A percentile compares a stretch with the other conserved stretches of the same genome.
These are phyloP conservation scores for Diachasma alloeum DNA, from an alignment of 1,140 invertebrate genomes.

Conservation along the genomic window DNA sequence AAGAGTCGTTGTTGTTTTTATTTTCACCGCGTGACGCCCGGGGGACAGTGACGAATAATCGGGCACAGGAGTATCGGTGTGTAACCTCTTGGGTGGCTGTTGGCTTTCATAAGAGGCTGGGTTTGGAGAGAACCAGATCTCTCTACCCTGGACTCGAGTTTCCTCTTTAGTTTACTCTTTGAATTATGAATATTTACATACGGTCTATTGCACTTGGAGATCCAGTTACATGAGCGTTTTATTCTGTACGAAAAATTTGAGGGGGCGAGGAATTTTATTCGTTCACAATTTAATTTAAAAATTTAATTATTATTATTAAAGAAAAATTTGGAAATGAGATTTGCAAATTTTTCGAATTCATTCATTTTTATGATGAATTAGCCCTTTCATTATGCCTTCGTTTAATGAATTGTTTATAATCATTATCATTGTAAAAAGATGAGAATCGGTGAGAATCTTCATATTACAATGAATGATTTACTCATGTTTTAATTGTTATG, in stretches of 20 bases:
- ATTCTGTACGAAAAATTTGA: neutral
- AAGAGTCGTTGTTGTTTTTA: neutral
- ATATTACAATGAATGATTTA: no score
- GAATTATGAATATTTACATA: neutral
- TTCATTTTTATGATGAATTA: no score
- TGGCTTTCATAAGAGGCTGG: neutral
- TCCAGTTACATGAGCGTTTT: neutral
- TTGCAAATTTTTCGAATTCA: no score
- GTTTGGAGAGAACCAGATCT: neutral
- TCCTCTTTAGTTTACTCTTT: neutral
- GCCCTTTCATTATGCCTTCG: no score
- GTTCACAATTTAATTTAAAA: no score
- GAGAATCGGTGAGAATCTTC: no score
- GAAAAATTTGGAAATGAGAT: no score
- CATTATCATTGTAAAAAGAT: no score
- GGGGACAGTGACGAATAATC: neutral
- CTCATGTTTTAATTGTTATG: no score
- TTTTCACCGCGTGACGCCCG: neutral
- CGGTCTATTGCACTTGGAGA: neutral
- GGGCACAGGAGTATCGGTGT: neutral
- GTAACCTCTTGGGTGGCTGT: neutral
- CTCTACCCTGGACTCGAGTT: neutral
- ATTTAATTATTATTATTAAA: no score
- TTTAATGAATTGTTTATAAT: no score
- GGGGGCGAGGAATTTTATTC: neutral